Percentiles rank a stretch among this genome's conserved stretches.
Evolutionary conservation across 2,888 invertebrate genomes (phyloP).

Genomic region (Trichacis sp.): DNA sequence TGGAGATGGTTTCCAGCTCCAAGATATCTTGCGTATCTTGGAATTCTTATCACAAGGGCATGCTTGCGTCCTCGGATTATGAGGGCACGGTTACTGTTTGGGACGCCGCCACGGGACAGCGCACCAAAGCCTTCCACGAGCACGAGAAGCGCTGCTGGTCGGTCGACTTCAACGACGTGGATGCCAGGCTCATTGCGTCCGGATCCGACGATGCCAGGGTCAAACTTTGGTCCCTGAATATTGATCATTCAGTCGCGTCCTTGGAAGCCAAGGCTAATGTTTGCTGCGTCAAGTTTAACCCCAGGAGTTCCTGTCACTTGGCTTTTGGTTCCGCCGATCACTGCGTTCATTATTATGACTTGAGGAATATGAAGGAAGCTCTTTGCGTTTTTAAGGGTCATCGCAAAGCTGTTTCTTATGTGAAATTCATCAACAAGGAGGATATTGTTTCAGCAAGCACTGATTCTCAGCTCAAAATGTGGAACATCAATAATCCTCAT

Average conservation of each 20-base stretch:
- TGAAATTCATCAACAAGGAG: conserved; percentile 86
- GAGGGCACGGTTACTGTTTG: conserved; percentile 94
- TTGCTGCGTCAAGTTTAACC: conserved; percentile 94
- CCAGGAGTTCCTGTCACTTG: conserved; percentile 85
- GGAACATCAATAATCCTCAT: conserved; percentile 85
- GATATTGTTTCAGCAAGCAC: conserved; percentile 94
- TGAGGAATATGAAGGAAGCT: conserved; percentile 85
- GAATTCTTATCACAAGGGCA: conserved; percentile 91
- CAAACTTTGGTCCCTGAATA: conserved; percentile 91
- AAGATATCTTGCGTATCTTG: conserved; percentile 96
- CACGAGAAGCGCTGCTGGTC: conserved; percentile 97
- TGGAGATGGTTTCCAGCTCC: conserved; percentile 91
- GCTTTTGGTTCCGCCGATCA: conserved; percentile 98
- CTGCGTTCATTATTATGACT: conserved; percentile 95
- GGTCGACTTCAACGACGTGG: conserved; percentile 93
- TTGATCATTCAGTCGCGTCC: conserved; percentile 87
- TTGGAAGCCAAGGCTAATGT: conserved; percentile 95
- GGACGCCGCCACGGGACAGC: conserved; percentile 86
- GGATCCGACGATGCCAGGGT: conserved; percentile 94
- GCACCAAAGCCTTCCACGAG: conserved; percentile 83
- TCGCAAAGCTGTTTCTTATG: conserved; percentile 93
- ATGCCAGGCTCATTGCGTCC: conserved; percentile 89
- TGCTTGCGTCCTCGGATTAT: conserved; percentile 92
- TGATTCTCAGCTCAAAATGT: conserved; percentile 90
- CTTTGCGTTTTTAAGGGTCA: conserved; percentile 89